These are phyloP conservation scores for Drosophila bipectinata DNA, from an alignment of 1,140 invertebrate species.

Conservation along the genomic window DNA sequence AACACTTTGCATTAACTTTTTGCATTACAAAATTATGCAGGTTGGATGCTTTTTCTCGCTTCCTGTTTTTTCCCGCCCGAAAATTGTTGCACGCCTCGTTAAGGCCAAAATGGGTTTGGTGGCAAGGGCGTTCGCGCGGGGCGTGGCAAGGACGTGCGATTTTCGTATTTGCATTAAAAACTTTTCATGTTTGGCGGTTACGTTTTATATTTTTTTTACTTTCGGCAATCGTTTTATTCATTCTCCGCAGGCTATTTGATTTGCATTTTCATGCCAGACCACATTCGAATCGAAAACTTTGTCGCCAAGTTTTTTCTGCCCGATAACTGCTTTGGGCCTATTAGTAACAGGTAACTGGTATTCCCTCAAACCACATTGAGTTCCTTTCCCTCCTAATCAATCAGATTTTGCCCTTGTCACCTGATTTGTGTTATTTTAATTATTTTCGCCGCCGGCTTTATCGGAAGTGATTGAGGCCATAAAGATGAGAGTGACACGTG, in stretches of 20 bases:
- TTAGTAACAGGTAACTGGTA: conserved; percentile 27
- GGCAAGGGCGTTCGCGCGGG: neutral
- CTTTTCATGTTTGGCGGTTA: conserved; percentile 64
- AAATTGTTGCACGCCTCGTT: conserved; percentile 62
- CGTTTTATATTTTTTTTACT: conserved; percentile 46
- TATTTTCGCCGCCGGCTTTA: conserved; percentile 10
- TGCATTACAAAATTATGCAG: conserved; percentile 68
- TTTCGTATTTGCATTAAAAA: conserved; percentile 79
- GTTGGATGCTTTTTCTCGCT: conserved; percentile 46
- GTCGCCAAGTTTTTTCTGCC: neutral
- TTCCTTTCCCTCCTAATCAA: conserved; percentile 8
- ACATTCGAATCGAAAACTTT: conserved; percentile 21
- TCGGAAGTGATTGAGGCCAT: neutral
- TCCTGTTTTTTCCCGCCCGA: conserved; percentile 60
- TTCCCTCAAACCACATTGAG: neutral
- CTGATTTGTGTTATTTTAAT: conserved; percentile 36
- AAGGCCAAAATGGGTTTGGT: conserved; percentile 2
- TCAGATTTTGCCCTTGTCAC: neutral
- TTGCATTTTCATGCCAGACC: conserved; percentile 63
- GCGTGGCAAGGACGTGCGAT: conserved; percentile 57
- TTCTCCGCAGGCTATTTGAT: conserved; percentile 35
- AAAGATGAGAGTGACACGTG: neutral
- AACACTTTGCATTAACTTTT: conserved; percentile 75
- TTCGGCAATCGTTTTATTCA: conserved; percentile 56
- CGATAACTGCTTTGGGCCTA: conserved; percentile 23